A percentile compares a stretch with the other conserved stretches of the same genome.
These are phyloP conservation scores for Pandion haliaetus DNA, from an alignment of 2,113 vertebrate species.

Conservation along the genomic window DNA sequence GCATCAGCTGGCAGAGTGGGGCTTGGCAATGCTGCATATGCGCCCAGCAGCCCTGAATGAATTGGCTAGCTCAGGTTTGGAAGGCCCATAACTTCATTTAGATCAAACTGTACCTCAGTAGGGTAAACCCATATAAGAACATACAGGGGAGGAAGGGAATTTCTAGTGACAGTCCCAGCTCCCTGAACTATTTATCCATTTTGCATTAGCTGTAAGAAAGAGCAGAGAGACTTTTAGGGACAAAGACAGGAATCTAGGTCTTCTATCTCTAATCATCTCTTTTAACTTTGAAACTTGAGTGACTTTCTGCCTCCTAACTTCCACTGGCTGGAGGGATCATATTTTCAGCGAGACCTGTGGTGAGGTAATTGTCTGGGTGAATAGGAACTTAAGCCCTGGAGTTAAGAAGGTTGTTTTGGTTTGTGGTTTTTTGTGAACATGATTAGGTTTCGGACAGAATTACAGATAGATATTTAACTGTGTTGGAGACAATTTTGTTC, in stretches of 20 bases:
- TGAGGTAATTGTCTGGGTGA: background rate
- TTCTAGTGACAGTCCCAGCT: background rate
- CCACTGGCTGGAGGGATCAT: background rate
- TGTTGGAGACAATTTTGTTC: background rate
- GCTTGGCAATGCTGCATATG: background rate
- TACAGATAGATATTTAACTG: background rate
- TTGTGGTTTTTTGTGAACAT: background rate
- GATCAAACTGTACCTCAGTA: background rate
- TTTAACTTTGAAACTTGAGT: background rate
- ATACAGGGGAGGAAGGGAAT: background rate
- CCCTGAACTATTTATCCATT: background rate
- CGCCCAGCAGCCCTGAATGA: background rate
- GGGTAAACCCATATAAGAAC: rapidly evolving
- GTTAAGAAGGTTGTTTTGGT: background rate
- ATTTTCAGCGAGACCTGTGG: background rate
- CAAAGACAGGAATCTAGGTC: background rate
- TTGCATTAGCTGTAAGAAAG: background rate
- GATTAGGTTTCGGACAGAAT: background rate
- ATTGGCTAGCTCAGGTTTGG: background rate
- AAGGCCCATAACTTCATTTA: background rate
- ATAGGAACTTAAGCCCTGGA: background rate
- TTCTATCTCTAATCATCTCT: background rate
- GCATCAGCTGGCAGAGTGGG: background rate
- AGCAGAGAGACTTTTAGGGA: background rate
- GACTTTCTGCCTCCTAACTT: background rate